phyloP scores from a whole-genome alignment of 1,140 invertebrate genomes.

The Phymorhynchus buccinoides region DNA sequence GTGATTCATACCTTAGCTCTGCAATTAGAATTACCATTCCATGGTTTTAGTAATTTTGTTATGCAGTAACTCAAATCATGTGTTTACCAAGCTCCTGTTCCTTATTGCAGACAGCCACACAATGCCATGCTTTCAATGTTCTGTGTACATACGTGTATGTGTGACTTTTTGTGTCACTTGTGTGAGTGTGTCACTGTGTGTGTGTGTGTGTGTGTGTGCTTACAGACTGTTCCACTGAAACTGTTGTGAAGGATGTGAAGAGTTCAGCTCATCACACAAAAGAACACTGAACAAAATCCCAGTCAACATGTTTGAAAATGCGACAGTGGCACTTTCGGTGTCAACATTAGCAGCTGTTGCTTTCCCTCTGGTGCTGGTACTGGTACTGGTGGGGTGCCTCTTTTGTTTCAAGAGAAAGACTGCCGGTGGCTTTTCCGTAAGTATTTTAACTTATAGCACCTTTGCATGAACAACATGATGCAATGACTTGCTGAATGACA shows the following conservation, averaged over 20 bases:
- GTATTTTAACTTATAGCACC: neutral
- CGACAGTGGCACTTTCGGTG: neutral
- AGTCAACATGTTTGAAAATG: neutral
- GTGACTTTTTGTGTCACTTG: too few species aligned
- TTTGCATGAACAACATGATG: too few species aligned
- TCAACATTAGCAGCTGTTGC: neutral
- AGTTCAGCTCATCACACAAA: neutral
- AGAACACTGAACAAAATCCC: neutral
- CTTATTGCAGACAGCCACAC: too few species aligned
- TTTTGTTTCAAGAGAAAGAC: constrained; percentile 40
- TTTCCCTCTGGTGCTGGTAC: constrained; percentile 36
- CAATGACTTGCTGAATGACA: too few species aligned
- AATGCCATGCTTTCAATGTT: too few species aligned
- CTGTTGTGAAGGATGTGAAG: neutral
- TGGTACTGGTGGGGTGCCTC: constrained; percentile 40
- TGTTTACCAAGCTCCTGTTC: too few species aligned
- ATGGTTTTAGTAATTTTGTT: too few species aligned
- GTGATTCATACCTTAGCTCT: too few species aligned
- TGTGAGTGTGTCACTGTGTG: too few species aligned
- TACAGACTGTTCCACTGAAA: neutral
- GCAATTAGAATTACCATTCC: too few species aligned
- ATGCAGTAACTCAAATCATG: too few species aligned
- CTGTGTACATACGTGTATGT: too few species aligned
- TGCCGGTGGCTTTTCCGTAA: constrained; percentile 34
- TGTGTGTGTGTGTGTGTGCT: neutral